A percentile compares a stretch with the other conserved stretches of the same genome.
phyloP scores from a whole-genome alignment of 1,140 invertebrate species.

The Bicyclus anynana region DNA sequence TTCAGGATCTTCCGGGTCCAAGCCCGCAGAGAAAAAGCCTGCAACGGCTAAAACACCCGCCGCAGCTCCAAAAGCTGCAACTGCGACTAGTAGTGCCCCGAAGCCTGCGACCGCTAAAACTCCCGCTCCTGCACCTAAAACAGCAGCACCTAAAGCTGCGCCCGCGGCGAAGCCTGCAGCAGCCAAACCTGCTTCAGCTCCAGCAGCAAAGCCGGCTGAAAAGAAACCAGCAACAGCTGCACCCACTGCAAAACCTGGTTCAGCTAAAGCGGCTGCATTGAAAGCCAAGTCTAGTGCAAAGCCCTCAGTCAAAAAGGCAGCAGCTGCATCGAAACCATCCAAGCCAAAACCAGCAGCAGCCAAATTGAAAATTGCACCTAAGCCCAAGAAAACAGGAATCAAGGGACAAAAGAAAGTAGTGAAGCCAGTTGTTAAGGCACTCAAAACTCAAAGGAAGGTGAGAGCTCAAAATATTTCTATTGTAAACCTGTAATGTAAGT shows the following conservation, averaged over 20 bases:
- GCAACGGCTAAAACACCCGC: conserved; percentile 77
- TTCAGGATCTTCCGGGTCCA: conserved; percentile 58
- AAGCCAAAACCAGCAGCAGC: conserved; percentile 73
- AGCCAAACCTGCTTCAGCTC: conserved; percentile 73
- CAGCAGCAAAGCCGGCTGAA: conserved; percentile 71
- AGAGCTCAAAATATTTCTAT: too few species aligned
- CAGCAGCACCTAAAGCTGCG: conserved; percentile 53
- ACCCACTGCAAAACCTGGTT: conserved; percentile 69
- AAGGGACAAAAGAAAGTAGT: conserved; percentile 78
- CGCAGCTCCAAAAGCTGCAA: conserved; percentile 61
- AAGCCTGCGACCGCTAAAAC: conserved; percentile 64
- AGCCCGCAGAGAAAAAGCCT: conserved; percentile 82
- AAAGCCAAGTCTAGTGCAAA: conserved; percentile 79
- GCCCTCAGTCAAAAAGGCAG: conserved; percentile 70
- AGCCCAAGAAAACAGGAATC: conserved; percentile 81
- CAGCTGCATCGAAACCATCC: conserved; percentile 67
- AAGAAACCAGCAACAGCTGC: conserved; percentile 68
- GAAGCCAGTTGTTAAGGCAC: conserved; percentile 80
- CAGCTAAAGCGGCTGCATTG: conserved; percentile 75
- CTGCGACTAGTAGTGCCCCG: conserved; percentile 37
- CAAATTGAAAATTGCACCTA: conserved; percentile 77
- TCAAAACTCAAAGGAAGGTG: conserved; percentile 90
- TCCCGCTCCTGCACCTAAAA: conserved; percentile 57
- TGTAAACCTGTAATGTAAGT: too few species aligned
- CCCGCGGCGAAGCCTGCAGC: conserved; percentile 71